Base-by-base conservation (phyloP, 2,113 vertebrate species). In the Nothocercus nigrocapillus region DNA sequence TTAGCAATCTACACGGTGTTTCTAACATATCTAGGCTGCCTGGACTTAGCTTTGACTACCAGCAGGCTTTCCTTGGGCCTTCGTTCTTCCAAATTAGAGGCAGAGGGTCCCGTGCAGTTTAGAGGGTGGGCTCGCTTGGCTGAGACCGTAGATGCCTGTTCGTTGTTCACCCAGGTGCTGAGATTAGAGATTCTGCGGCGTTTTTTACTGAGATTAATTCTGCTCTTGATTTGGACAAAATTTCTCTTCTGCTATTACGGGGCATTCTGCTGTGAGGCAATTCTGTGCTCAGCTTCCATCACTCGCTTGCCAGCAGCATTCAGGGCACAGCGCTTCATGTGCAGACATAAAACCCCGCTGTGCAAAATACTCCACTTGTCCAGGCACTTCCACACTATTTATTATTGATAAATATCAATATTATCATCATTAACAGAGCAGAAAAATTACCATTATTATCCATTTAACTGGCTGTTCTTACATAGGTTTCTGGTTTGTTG, bases 331-430 rank as follows among this genome's bases (percentile, higher is more conserved):
- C 32, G n/a, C 59, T 93, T 88, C 85, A 47, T 42, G 42, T 14
- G 91, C 18, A 90, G 92, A 93, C 93, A 81, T 45, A 95, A 94
- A 95, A 94, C 56, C 91, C 93, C 75, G 74, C 95, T 91, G 93
- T 94, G 95, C 56, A 95, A 96, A 96, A 93, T 19, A 86, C 88
- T 85, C 82, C 94, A 32, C 95, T 96, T 85, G 88, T 72, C 59
- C 85, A 81, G 87, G 45, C 64, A 36, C 85, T 91, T 34, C 30
- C 84, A 38, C 70, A 85, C 19, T 89, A 95, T 92, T 82, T 94
- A 67, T 95, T 96, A 96, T 94, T 93, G 91, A 96, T 94, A 97
- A 95, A 95, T 95, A 94, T 91, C 95, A 96, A 92, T 97, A 96
- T 96, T 93, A 92, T 79, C 77, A 74, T 92, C 88, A 96, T 95